These are phyloP conservation scores for Sussaba pulchella DNA, from an alignment of 2,888 invertebrate species.

Conservation along the genomic window DNA sequence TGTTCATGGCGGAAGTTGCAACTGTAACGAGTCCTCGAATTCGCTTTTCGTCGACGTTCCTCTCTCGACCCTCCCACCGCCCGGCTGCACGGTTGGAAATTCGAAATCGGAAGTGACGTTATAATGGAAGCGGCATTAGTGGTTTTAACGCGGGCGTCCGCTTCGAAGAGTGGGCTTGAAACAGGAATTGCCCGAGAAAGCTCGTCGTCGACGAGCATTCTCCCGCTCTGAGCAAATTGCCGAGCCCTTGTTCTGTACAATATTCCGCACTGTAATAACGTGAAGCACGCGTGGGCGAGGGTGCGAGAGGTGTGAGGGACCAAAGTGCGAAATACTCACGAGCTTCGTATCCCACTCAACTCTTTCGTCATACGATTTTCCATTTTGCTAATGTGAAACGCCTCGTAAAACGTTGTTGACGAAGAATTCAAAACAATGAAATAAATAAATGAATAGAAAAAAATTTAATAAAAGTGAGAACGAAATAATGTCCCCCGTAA, in stretches of 20 bases:
- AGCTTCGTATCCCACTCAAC: conserved; percentile 25
- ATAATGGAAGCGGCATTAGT: conserved; percentile 81
- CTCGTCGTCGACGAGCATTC: conserved; percentile 65
- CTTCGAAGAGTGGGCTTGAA: conserved; percentile 63
- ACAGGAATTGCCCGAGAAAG: conserved; percentile 74
- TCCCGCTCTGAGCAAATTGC: conserved; percentile 60
- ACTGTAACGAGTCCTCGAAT: conserved; percentile 31
- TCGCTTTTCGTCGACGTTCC: conserved; percentile 21
- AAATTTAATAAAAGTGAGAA: not conserved
- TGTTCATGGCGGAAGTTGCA: conserved; percentile 10
- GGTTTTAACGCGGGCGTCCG: conserved; percentile 74
- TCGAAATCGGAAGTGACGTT: conserved; percentile 81
- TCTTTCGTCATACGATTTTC: conserved; percentile 12
- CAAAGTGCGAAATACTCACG: conserved; percentile 13
- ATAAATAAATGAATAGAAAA: not conserved
- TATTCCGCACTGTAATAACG: conserved; percentile 68
- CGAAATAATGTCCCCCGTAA: not conserved
- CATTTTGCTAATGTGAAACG: conserved; percentile 29
- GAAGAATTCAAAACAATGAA: too few species aligned
- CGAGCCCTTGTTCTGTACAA: conserved; percentile 62
- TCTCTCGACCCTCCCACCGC: conserved; percentile 17
- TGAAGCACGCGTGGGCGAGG: conserved; percentile 64
- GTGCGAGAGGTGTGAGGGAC: conserved; percentile 40
- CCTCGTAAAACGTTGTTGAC: conserved; percentile 6
- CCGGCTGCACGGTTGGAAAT: conserved; percentile 65